Evolutionary conservation across 64 coral and sea anemone species (phyloP).

Genomic region (Astreopora myriophthalma): DNA sequence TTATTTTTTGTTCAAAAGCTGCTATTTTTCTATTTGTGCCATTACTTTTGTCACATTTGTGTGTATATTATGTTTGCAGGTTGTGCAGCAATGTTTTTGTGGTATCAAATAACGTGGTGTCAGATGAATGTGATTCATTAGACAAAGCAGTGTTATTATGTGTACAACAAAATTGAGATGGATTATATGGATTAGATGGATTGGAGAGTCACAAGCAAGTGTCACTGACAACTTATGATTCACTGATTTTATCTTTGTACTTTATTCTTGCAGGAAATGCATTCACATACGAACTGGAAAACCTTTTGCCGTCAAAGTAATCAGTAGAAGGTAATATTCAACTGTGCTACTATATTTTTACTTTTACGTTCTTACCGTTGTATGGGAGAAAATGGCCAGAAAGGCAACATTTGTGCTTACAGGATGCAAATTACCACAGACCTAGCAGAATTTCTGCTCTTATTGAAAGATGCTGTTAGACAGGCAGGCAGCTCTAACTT

Average conservation of each 20-base stretch:
- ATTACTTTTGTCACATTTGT: neutral
- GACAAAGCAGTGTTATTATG: neutral
- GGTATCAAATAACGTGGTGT: neutral
- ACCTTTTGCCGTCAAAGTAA: constrained; percentile 95
- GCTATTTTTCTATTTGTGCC: neutral
- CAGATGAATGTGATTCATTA: neutral
- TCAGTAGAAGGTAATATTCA: constrained; percentile 82
- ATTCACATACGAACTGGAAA: constrained; percentile 78
- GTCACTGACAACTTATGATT: no score
- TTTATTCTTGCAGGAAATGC: constrained; percentile 67
- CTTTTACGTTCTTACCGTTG: no score
- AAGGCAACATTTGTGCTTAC: no score
- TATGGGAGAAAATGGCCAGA: no score
- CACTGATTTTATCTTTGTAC: neutral
- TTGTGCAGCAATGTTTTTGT: neutral
- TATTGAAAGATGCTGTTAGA: no score
- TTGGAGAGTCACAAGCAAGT: no score
- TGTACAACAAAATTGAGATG: neutral
- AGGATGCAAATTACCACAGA: no score
- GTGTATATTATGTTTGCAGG: neutral
- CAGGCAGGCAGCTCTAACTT: no score
- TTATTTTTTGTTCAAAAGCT: neutral
- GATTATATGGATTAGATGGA: no score
- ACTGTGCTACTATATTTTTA: neutral
- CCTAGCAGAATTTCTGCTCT: no score